Base-by-base conservation (phyloP, 2,797 vertebrate genomes). In the Perodicticus potto region DNA sequence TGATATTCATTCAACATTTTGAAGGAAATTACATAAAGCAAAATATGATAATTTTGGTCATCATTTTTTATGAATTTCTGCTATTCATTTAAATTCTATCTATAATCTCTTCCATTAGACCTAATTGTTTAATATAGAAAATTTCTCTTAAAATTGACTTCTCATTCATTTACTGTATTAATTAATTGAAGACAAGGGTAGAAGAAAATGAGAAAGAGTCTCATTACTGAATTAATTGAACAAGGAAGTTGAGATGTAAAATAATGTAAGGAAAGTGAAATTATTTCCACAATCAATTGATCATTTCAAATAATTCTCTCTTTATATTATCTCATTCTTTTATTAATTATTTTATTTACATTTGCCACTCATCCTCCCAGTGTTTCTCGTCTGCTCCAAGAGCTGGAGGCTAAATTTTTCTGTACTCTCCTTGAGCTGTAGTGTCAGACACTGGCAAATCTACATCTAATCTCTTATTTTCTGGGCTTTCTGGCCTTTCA, bases 201-300 rank as follows among this genome's bases (percentile, higher is more conserved):
- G 94, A 83, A 65, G 34, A 89, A 97, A 94, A 90, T 83, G 91
- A 92, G 74, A 94, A 83, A 77, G 40, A 67, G 20, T 90, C 34
- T 95, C 87, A 96, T 97, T 89, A 94, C 32, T 77, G 59, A 93
- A 76, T 94, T 97, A 97, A 97, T 91, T 97, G 92, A 97, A 97
- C 29, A 8, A 37, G 83, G 86, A 97, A 86, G 34, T 94, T 95
- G 59, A 96, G 73, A 88, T 94, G 70, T 93, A 63, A 93, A 95
- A 80, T 88, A 96, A 97, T 90, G 69, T 91, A 74, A 65, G 59
- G 25, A 94, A 53, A 89, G 61, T 74, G 12, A 96, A 95, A 95
- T 14, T 82, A 85, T 88, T 97, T 96, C 85, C 57, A 95, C 37
- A 89, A 89, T 87, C 94, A 77, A 96, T 86, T 76, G 57, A 93